Evolutionary conservation across 2,888 invertebrate genomes (phyloP), one percentile per base, ranked within the genome.

Genomic region (Amblyteles armatorius): DNA sequence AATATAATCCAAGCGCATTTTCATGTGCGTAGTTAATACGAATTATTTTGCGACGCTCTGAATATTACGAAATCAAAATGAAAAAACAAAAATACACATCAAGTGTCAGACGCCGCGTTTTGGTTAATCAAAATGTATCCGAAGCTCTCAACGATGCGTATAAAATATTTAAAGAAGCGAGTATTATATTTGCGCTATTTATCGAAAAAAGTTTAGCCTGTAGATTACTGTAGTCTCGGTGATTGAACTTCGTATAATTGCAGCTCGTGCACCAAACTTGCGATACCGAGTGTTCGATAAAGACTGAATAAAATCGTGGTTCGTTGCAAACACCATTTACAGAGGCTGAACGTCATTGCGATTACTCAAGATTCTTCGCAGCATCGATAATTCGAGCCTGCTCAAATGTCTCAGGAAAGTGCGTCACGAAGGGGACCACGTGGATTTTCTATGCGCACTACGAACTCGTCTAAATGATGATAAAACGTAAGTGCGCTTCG

Each of bases 351-450:
- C n/a, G 22, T 11, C 44, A 60, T 22, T 55, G 55, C 55, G 19
- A 48, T 29, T 29, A 16, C 26, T 26, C 73, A 44, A 16, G 26
- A 26, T 22, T 9, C 5, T 5, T 44, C 6, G 60, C 22, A n/a
- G 60, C 26, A 44, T 40, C 29, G 16, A 63, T 44, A 33, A 79
- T 73, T 68, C 16, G 44, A 16, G 36, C 36, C 16, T 44, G 22
- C 13, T n/a, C n/a, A 76, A 77, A 72, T 65, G 33, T 63, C 68
- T 11, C 5, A 48, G 19, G 19, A 22, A 36, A 29, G 60, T 79
- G 55, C 79, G 74, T 67, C 79, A 79, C 55, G 55, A 55, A 79
- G 36, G 36, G 16, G 19, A 22, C 29, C 67, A 69, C 73, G 52
- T 74, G 67, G 78, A 57, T 73, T 3, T 9, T 13, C 33, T 29